Conservation (phyloP, 2,797 vertebrate genomes). For the Siniperca obscura region DNA sequence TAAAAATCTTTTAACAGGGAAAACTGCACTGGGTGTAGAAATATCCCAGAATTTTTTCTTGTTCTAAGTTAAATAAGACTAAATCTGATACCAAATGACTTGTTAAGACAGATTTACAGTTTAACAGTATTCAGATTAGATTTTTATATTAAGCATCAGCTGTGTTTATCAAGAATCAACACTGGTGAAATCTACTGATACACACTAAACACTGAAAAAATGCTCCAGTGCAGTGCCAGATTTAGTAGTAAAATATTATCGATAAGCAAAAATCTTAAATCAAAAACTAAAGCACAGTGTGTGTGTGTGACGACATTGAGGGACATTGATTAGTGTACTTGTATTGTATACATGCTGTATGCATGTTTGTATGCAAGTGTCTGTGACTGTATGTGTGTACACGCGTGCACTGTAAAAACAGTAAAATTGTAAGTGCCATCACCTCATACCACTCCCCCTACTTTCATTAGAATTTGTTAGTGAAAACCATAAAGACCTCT, state of each 20-base stretch:
- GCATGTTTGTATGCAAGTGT: background rate
- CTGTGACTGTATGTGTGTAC: background rate
- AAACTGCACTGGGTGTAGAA: background rate
- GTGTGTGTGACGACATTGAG: background rate
- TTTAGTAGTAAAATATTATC: background rate
- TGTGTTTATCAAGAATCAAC: background rate
- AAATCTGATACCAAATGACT: slow-evolving; percentile 2
- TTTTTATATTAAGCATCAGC: background rate
- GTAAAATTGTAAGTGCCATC: slow-evolving; percentile 2
- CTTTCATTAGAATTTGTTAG: slow-evolving; percentile 63
- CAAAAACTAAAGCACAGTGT: slow-evolving; percentile 1
- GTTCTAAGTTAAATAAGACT: background rate
- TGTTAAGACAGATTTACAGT: slow-evolving; percentile 5
- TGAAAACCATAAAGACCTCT: slow-evolving; percentile 57
- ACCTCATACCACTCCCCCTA: slow-evolving; percentile 34
- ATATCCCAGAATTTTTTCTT: background rate
- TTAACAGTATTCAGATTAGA: slow-evolving; percentile 3
- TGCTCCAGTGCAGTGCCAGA: background rate
- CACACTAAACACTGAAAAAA: slow-evolving; percentile 21
- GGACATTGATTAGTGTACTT: background rate
- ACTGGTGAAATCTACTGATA: slow-evolving; percentile 7
- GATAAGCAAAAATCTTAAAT: background rate
- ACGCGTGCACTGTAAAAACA: background rate
- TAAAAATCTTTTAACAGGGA: background rate
- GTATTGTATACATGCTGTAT: background rate